A percentile compares a stretch with the other conserved stretches of the same genome.
These are phyloP conservation scores for Chloroclystis v-ata DNA, from an alignment of 2,888 invertebrate genomes.

Conservation along the genomic window DNA sequence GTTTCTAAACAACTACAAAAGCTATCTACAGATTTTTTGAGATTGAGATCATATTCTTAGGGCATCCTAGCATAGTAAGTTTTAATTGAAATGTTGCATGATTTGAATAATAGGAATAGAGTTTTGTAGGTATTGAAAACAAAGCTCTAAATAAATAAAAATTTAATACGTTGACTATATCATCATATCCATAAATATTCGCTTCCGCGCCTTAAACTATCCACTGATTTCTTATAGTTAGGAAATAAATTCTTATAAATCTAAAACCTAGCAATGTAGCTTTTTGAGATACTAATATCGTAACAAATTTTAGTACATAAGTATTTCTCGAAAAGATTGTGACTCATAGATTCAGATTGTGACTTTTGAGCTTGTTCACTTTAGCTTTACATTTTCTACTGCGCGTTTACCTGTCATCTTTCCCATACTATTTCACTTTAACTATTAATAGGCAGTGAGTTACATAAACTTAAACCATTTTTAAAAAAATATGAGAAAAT, in stretches of 20 bases:
- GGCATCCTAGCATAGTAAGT: slow-evolving; percentile 19
- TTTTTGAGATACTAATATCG: slow-evolving; percentile 25
- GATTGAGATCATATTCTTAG: background rate
- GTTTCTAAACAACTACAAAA: too few relatives aligned
- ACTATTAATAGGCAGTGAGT: too few relatives aligned
- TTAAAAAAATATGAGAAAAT: too few relatives aligned
- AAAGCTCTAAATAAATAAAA: slow-evolving; percentile 25
- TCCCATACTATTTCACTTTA: slow-evolving; percentile 33
- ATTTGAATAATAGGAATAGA: slow-evolving; percentile 39
- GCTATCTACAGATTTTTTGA: too few relatives aligned
- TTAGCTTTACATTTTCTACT: slow-evolving; percentile 70
- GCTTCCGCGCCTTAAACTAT: slow-evolving; percentile 63
- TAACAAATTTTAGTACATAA: slow-evolving; percentile 16
- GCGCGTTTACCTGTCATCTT: slow-evolving; percentile 58
- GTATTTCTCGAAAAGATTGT: slow-evolving; percentile 23
- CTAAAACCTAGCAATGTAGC: slow-evolving; percentile 19
- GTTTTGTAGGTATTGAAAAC: slow-evolving; percentile 47
- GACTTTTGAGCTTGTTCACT: slow-evolving; percentile 71
- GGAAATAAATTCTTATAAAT: slow-evolving; percentile 45
- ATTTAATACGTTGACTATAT: slow-evolving; percentile 43
- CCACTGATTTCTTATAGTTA: slow-evolving; percentile 54
- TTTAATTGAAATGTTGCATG: slow-evolving; percentile 42
- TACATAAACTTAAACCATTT: too few relatives aligned
- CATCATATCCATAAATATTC: slow-evolving; percentile 57
- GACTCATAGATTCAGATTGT: too few relatives aligned